phyloP scores from a whole-genome alignment of 2,797 vertebrate species.

The Hozukius guyotensis region DNA sequence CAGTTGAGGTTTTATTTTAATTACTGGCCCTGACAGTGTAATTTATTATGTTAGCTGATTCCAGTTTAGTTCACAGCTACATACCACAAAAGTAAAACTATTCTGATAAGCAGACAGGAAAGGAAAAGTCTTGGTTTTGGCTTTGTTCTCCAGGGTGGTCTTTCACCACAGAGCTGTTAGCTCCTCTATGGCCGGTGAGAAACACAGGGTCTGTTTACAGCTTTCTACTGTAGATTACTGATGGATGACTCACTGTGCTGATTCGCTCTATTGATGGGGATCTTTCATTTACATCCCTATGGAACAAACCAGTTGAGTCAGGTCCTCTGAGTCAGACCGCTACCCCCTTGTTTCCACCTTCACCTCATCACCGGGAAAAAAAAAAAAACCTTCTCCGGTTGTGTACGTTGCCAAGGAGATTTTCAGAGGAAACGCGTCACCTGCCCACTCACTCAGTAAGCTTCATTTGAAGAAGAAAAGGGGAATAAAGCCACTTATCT shows the following conservation, averaged over 20 bases:
- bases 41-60: slow-evolving; percentile 4
- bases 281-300: slow-evolving; percentile 61
- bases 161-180: slow-evolving; percentile 8
- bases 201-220: slow-evolving; percentile 37
- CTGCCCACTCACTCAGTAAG: slow-evolving; percentile 18
- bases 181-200: slow-evolving; percentile 9
- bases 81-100: slow-evolving; percentile 4
- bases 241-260: slow-evolving; percentile 55
- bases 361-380: neutral
- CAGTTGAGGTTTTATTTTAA: slow-evolving; percentile 14
- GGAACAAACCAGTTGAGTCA: slow-evolving; percentile 47
- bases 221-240: slow-evolving; percentile 39
- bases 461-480: slow-evolving; percentile 36
- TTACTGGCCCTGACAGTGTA: neutral
- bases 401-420: slow-evolving; percentile 26
- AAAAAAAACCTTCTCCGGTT: neutral
- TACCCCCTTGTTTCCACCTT: neutral
- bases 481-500: slow-evolving; percentile 30
- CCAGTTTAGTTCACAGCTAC: slow-evolving; percentile 2
- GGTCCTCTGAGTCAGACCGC: slow-evolving; percentile 52
- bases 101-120: neutral
- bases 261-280: slow-evolving; percentile 37
- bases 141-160: slow-evolving; percentile 38
- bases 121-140: neutral
- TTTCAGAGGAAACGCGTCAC: slow-evolving; percentile 14